phyloP scores from a whole-genome alignment of 2,113 vertebrate genomes.

The Hemiprocne comata region DNA sequence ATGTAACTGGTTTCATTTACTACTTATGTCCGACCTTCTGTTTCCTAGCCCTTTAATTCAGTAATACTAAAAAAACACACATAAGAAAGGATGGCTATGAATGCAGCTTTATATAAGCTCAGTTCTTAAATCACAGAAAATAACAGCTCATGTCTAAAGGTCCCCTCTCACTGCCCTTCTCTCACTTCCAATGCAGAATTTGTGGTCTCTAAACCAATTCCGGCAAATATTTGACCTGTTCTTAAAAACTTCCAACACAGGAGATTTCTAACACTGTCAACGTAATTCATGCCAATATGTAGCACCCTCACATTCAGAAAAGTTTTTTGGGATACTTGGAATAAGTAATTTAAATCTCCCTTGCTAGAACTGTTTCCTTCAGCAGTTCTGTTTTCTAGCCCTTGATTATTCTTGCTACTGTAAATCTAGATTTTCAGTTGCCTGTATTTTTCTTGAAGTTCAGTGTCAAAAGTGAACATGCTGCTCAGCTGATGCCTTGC shows the following conservation, averaged over 20 bases:
- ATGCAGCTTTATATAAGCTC: accelerated
- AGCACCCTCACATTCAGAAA: neutral
- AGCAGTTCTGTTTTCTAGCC: neutral
- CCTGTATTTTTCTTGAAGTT: neutral
- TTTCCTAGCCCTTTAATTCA: neutral
- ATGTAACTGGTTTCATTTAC: neutral
- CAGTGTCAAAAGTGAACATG: neutral
- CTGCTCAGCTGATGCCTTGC: neutral
- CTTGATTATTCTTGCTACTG: neutral
- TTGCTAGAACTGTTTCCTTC: neutral
- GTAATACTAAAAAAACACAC: neutral
- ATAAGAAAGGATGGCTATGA: neutral
- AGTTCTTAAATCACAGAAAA: neutral
- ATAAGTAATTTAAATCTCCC: neutral
- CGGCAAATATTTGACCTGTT: neutral
- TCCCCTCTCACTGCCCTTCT: neutral
- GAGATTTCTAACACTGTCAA: neutral
- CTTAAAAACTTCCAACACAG: neutral
- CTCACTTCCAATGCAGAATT: neutral
- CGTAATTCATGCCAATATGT: neutral
- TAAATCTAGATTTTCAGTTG: neutral
- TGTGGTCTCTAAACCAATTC: neutral
- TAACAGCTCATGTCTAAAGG: neutral
- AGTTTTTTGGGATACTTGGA: neutral
- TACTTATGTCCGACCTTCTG: neutral